Evolutionary conservation across 2,888 invertebrate species (phyloP).

Genomic region (Silvanus unidentatus): DNA sequence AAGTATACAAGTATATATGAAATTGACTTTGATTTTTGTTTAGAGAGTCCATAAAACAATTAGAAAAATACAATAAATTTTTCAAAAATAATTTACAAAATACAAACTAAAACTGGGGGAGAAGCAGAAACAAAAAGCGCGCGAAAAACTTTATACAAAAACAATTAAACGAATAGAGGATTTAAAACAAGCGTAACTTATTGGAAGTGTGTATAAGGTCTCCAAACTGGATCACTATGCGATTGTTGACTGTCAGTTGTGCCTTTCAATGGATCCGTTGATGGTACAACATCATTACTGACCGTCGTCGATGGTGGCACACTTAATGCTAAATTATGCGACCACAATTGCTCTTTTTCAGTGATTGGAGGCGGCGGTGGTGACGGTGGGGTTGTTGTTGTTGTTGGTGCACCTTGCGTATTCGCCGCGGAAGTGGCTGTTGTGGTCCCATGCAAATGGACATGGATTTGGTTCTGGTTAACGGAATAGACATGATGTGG

Average conservation of each 20-base stretch:
- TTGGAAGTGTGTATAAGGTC: slow-evolving; percentile 55
- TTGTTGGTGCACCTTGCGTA: background rate
- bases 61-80: too few relatives aligned
- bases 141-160: too few relatives aligned
- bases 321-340: background rate
- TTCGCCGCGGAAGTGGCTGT: background rate
- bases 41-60: too few relatives aligned
- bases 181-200: too few relatives aligned
- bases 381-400: too few relatives aligned
- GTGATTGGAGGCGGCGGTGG: background rate
- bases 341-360: background rate
- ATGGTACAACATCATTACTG: background rate
- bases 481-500: slow-evolving; percentile 79
- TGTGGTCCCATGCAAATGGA: slow-evolving; percentile 61
- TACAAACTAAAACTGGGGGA: too few relatives aligned
- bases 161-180: too few relatives aligned
- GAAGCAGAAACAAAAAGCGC: too few relatives aligned
- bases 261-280: slow-evolving; percentile 20
- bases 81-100: too few relatives aligned
- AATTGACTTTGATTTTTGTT: too few relatives aligned
- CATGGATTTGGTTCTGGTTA: slow-evolving; percentile 81
- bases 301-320: background rate
- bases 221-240: slow-evolving; percentile 59
- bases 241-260: slow-evolving; percentile 35
- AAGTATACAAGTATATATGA: too few relatives aligned